These are phyloP conservation scores for Ferrisia virgata DNA, from an alignment of 2,888 invertebrate species.

Conservation along the genomic window DNA sequence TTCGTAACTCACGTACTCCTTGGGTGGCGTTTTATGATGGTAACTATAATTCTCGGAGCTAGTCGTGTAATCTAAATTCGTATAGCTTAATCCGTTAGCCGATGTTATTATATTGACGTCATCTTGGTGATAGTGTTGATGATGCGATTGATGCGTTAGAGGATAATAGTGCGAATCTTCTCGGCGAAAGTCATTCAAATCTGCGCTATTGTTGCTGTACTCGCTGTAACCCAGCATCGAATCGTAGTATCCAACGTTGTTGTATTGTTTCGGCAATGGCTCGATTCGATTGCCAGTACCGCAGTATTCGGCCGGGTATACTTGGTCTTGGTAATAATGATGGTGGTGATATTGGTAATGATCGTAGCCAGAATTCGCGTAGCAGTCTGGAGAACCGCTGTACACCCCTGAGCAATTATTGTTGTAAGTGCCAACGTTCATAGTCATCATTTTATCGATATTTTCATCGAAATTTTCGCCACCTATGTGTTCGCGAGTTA, in stretches of 20 bases:
- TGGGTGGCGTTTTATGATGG: conserved; percentile 35
- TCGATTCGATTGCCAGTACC: background rate
- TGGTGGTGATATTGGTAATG: conserved; percentile 55
- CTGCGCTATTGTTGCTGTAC: background rate
- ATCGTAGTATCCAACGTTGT: conserved; percentile 17
- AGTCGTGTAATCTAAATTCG: conserved; percentile 71
- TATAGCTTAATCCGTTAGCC: conserved; percentile 83
- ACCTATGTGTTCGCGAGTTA: background rate
- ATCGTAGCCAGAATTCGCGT: conserved; percentile 53
- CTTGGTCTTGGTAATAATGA: conserved; percentile 49
- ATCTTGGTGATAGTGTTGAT: conserved; percentile 54
- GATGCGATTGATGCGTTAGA: conserved; percentile 55
- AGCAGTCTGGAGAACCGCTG: conserved; percentile 54
- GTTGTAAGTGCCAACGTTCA: conserved; percentile 43
- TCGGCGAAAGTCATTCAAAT: background rate
- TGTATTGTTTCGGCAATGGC: conserved; percentile 29
- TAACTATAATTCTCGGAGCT: conserved; percentile 52
- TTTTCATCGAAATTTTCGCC: conserved; percentile 10
- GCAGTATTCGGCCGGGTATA: conserved; percentile 40
- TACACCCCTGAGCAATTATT: conserved; percentile 51
- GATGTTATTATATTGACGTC: conserved; percentile 68
- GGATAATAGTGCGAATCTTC: conserved; percentile 52
- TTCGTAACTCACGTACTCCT: conserved; percentile 52
- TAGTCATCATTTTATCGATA: conserved; percentile 35
- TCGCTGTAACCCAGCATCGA: conserved; percentile 13